A percentile compares a stretch with the other conserved stretches of the same genome.
phyloP scores from a whole-genome alignment of 2,888 invertebrate species.

The Ceraclea dissimilis region DNA sequence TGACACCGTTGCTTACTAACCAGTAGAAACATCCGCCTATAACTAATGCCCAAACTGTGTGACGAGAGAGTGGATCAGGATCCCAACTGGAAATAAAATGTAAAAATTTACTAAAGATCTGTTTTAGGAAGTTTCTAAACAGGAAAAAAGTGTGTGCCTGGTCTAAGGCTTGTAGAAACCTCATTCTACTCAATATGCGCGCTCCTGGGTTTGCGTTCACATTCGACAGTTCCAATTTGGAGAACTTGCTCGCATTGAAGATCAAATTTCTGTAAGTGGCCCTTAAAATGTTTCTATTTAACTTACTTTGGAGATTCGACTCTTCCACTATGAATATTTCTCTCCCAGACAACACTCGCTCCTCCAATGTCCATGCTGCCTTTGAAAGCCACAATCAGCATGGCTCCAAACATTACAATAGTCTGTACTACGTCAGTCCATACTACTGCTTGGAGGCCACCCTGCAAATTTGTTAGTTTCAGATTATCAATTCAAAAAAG shows the following conservation, averaged over 20 bases:
- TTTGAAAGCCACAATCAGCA: constrained; percentile 56
- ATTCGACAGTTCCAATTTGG: too few relatives aligned
- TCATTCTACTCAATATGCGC: too few relatives aligned
- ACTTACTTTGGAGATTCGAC: constrained; percentile 54
- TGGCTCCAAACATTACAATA: constrained; percentile 59
- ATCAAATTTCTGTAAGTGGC: too few relatives aligned
- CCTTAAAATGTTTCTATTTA: too few relatives aligned
- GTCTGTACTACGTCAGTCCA: constrained; percentile 69
- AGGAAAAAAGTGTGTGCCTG: neutral
- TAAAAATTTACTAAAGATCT: too few relatives aligned
- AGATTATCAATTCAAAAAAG: too few relatives aligned
- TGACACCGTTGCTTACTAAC: constrained; percentile 65
- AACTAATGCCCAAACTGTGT: constrained; percentile 63
- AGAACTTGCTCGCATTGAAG: too few relatives aligned
- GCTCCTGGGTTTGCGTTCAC: too few relatives aligned
- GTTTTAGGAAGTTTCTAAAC: neutral
- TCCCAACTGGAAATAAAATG: constrained; percentile 47
- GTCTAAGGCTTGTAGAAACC: neutral
- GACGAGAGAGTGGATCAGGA: constrained; percentile 62
- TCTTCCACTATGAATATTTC: constrained; percentile 52
- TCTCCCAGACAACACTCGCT: constrained; percentile 47
- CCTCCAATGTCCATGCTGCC: constrained; percentile 61
- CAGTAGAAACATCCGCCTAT: constrained; percentile 67
- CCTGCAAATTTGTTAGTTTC: constrained; percentile 35
- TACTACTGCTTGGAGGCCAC: constrained; percentile 61